phyloP scores from a whole-genome alignment of 2,888 invertebrate genomes.

The Eupithecia tripunctaria region DNA sequence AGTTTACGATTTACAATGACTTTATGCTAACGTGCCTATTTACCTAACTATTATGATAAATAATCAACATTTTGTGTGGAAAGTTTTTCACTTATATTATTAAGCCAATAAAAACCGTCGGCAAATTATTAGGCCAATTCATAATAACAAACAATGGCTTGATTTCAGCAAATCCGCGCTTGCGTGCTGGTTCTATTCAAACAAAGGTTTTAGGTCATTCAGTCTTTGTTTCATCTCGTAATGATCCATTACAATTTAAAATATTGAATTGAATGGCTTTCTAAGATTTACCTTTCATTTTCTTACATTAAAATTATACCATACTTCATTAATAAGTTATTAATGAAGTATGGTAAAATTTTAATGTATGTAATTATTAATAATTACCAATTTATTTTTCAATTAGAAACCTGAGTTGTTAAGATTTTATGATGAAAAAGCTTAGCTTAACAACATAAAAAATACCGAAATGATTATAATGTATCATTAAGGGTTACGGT shows the following conservation, averaged over 20 bases:
- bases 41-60: conserved; percentile 15
- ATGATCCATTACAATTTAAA: conserved; percentile 18
- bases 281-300: not conserved
- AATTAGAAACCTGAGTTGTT: not conserved
- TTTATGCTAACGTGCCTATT: not conserved
- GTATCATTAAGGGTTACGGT: not conserved
- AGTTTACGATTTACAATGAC: not conserved
- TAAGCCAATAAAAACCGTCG: conserved; percentile 21
- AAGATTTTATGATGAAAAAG: not conserved
- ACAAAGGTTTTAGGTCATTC: conserved; percentile 38
- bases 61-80: conserved; percentile 4
- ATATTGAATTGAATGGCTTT: conserved; percentile 8
- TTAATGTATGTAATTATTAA: no score
- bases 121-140: conserved; percentile 23
- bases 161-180: conserved; percentile 27
- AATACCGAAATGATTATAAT: not conserved
- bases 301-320: not conserved
- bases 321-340: no score
- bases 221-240: conserved; percentile 31
- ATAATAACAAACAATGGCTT: conserved; percentile 28
- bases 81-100: conserved; percentile 20
- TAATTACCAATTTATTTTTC: not conserved
- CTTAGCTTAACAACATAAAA: not conserved
- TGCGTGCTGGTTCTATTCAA: conserved; percentile 26
- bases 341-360: no score